These are phyloP conservation scores for Eulithis prunata DNA, from an alignment of 2,888 invertebrate genomes.

Conservation along the genomic window DNA sequence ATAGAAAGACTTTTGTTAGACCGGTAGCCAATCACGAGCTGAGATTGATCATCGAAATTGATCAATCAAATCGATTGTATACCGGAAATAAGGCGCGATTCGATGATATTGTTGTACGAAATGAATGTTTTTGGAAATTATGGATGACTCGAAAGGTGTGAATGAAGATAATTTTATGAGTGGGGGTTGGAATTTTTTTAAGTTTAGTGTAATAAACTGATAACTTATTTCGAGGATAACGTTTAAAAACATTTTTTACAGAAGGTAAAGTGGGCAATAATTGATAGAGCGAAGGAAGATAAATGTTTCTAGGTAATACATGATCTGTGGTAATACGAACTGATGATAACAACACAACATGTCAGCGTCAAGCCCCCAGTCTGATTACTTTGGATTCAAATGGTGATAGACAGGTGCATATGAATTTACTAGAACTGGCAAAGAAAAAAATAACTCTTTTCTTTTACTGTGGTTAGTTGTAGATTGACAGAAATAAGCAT, in stretches of 20 bases:
- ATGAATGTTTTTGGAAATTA: constrained; percentile 68
- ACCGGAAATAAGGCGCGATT: constrained; percentile 82
- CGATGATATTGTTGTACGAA: constrained; percentile 67
- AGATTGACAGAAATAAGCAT: too few species aligned
- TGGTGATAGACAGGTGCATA: constrained; percentile 56
- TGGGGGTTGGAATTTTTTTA: neutral
- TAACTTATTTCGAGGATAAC: constrained; percentile 6
- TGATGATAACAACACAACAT: constrained; percentile 45
- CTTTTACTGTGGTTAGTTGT: too few species aligned
- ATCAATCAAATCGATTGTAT: constrained; percentile 81
- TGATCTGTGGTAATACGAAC: constrained; percentile 14
- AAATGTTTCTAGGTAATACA: constrained; percentile 10
- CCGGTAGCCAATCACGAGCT: constrained; percentile 79
- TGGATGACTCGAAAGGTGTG: constrained; percentile 47
- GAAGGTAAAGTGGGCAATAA: neutral
- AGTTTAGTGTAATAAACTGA: neutral
- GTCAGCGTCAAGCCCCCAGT: constrained; percentile 53
- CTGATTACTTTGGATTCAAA: constrained; percentile 64
- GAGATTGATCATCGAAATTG: constrained; percentile 82
- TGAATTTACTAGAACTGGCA: constrained; percentile 37
- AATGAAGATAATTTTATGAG: constrained; percentile 19
- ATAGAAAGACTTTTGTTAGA: constrained; percentile 61
- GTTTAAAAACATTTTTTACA: neutral
- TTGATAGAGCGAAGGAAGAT: neutral
- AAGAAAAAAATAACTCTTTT: constrained; percentile 23